phyloP scores from a whole-genome alignment of 2,113 vertebrate genomes.

The Galbula dea region DNA sequence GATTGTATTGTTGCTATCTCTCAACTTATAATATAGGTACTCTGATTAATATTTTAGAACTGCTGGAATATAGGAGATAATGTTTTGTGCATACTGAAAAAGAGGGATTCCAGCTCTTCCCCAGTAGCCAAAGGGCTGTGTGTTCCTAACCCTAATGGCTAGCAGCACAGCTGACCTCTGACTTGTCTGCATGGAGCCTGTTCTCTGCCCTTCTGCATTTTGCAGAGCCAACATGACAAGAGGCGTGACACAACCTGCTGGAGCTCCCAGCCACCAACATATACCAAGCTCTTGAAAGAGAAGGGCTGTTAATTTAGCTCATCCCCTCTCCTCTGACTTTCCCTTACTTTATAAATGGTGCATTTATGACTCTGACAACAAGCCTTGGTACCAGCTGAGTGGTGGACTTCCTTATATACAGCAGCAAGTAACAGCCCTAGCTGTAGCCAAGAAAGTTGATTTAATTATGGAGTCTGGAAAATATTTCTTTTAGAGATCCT shows the following conservation, averaged over 20 bases:
- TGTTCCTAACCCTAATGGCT: neutral
- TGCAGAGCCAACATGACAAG: neutral
- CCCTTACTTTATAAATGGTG: neutral
- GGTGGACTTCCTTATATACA: neutral
- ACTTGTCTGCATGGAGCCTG: neutral
- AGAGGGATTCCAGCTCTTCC: neutral
- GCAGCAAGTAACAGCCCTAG: neutral
- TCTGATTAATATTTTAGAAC: neutral
- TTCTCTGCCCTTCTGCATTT: neutral
- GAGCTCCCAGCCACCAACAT: neutral
- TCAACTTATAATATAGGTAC: neutral
- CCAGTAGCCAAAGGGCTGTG: accelerated
- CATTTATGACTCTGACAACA: neutral
- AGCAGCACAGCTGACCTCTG: neutral
- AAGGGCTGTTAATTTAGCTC: neutral
- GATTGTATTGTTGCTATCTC: neutral
- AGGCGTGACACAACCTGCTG: neutral
- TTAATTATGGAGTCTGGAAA: neutral
- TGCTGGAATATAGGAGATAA: neutral
- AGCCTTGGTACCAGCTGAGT: neutral
- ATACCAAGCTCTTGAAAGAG: neutral
- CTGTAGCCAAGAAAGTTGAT: neutral
- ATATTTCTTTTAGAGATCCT: neutral
- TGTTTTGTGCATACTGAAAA: neutral
- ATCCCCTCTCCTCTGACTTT: neutral